Evolutionary conservation across 2,888 invertebrate species (phyloP).

Genomic region (Eudemis profundana): DNA sequence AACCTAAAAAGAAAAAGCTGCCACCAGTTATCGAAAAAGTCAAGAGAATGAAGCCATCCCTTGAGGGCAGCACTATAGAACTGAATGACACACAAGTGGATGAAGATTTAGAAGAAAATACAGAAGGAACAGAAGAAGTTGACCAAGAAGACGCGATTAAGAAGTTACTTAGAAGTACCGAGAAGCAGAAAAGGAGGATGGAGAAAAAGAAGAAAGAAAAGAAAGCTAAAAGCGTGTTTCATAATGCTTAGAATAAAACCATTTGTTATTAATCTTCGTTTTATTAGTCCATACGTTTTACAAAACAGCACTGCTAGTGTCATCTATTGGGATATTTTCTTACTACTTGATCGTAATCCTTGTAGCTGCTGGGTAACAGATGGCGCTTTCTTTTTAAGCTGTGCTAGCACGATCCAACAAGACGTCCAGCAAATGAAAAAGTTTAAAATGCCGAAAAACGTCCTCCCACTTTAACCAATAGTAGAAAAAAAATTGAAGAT

Average conservation of each 20-base stretch:
- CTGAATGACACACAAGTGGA: slow-evolving; percentile 51
- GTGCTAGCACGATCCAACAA: no score
- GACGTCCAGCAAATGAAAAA: no score
- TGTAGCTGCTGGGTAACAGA: no score
- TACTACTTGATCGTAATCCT: no score
- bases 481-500: no score
- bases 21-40: background rate
- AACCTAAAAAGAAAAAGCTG: slow-evolving; percentile 56
- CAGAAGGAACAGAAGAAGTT: slow-evolving; percentile 50
- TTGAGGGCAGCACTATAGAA: slow-evolving; percentile 36
- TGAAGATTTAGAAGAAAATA: slow-evolving; percentile 60
- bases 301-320: no score
- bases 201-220: slow-evolving; percentile 73
- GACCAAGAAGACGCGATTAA: slow-evolving; percentile 69
- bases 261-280: slow-evolving; percentile 2
- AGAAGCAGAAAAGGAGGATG: slow-evolving; percentile 72
- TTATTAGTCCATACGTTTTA: no score
- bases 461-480: no score
- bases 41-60: slow-evolving; percentile 36
- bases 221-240: slow-evolving; percentile 76
- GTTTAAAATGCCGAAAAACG: no score
- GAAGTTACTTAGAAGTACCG: slow-evolving; percentile 75
- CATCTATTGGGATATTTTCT: no score
- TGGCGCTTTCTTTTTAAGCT: no score
- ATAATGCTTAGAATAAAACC: slow-evolving; percentile 71